Evolutionary conservation across 2,113 vertebrate genomes (phyloP), one percentile per base, ranked within the genome.

Genomic region (Dipodomys stephensi): DNA sequence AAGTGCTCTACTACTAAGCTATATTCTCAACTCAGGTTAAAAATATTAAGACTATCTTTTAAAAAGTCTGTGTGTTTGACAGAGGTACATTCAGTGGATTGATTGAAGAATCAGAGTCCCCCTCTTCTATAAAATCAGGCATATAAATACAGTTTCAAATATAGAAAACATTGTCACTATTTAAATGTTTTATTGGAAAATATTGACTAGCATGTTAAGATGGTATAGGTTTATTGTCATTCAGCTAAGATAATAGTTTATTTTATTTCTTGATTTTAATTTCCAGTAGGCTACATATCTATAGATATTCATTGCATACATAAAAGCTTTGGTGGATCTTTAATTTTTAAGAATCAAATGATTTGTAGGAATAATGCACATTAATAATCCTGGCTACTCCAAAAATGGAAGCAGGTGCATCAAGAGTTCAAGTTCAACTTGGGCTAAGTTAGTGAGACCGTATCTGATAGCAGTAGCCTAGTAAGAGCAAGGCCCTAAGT

Each of bases 211-310:
- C 53, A 57, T 72, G 28, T 85, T 85, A 77, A 49, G 20, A 77
- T 77, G 11, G 32, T 90, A 76, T 32, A 64, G 3, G 11, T 68
- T 74, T 46, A n/a, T 92, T 77, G 32, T 49, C n/a, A 73, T 93
- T 79, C 35, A 64, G 64, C 30, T 71, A 49, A 83, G 22, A 76
- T 57, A 65, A 39, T 35, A 67, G 49, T 49, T 64, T 18, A 73
- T 80, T 74, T 62, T 1, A 77, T 71, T 53, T 88, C 6, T 82
- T 88, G 71, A 28, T 86, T 96, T 83, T 79, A 68, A 46, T 44
- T 83, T 83, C 27, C 72, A 83, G 8, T 71, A 49, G 19, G 22
- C 30, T 53, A 13, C 78, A 4, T n/a, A 64, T 83, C 10, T 80
- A 12, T 44, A 32, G 13, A 67, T 71, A 0, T 23, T 65, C 28